phyloP scores from a whole-genome alignment of 2,888 invertebrate species.

The Polyploca ridens region DNA sequence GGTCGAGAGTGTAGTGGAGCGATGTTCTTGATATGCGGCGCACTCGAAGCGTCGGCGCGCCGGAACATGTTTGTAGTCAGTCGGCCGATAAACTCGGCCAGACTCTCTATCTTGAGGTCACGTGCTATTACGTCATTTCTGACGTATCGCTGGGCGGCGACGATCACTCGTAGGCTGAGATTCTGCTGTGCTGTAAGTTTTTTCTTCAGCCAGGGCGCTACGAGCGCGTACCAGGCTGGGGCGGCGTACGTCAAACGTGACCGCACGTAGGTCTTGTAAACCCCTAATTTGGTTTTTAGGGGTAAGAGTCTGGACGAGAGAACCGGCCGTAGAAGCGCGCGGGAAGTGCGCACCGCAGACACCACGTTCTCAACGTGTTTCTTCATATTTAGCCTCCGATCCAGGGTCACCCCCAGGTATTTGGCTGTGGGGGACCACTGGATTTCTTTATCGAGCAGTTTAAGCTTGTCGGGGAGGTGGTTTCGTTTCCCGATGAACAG shows the following conservation, averaged over 20 bases:
- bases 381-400: constrained; percentile 24
- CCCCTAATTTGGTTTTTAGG: constrained; percentile 22
- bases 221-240: constrained; percentile 21
- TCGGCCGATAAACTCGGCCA: constrained; percentile 16
- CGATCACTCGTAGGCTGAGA: constrained; percentile 15
- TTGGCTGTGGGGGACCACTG: constrained; percentile 17
- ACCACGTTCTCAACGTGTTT: constrained; percentile 21
- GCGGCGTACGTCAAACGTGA: constrained; percentile 26
- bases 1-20: neutral
- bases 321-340: constrained; percentile 22
- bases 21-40: neutral
- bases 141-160: too few species aligned
- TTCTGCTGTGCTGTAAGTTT: constrained; percentile 15
- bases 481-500: neutral
- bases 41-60: constrained; percentile 15
- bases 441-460: constrained; percentile 17
- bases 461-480: neutral
- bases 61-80: constrained; percentile 20
- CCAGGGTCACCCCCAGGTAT: constrained; percentile 32
- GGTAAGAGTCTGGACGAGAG: constrained; percentile 28
- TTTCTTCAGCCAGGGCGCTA: neutral
- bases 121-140: constrained; percentile 15
- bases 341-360: constrained; percentile 13
- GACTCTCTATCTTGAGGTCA: constrained; percentile 14
- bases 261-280: constrained; percentile 31